These are phyloP conservation scores for Oncopeltus fasciatus DNA, from an alignment of 1,140 invertebrate genomes.

Conservation along the genomic window DNA sequence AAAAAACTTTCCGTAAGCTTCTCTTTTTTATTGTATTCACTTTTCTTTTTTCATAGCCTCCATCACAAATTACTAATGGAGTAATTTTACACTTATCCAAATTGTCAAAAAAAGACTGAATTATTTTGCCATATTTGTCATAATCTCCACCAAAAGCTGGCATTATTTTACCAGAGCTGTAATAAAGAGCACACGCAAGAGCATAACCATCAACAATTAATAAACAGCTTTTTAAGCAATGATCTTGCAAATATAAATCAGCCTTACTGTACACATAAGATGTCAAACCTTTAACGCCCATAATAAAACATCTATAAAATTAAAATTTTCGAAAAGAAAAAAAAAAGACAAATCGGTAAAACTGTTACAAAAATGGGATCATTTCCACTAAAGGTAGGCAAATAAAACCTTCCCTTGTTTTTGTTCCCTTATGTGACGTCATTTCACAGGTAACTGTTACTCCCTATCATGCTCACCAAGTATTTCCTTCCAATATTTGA, in stretches of 20 bases:
- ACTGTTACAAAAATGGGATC: no score
- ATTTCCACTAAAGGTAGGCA: no score
- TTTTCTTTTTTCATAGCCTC: slow-evolving; percentile 61
- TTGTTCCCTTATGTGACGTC: no score
- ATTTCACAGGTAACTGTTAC: no score
- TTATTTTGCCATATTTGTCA: slow-evolving; percentile 48
- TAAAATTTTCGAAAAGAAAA: neutral
- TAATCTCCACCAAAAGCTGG: slow-evolving; percentile 77
- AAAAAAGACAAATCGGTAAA: no score
- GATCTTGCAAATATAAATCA: slow-evolving; percentile 43
- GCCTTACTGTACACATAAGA: slow-evolving; percentile 58
- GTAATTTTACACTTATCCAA: slow-evolving; percentile 55
- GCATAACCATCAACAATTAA: slow-evolving; percentile 74
- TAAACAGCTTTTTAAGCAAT: slow-evolving; percentile 48
- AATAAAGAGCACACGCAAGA: slow-evolving; percentile 57
- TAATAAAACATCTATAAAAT: slow-evolving; percentile 26
- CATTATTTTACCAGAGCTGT: slow-evolving; percentile 40
- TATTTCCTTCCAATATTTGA: no score
- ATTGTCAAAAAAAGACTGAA: slow-evolving; percentile 53
- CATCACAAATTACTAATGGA: slow-evolving; percentile 71
- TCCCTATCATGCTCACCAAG: no score
- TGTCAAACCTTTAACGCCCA: slow-evolving; percentile 71
- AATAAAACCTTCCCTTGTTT: no score
- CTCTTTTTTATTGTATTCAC: slow-evolving; percentile 49
- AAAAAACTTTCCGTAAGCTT: slow-evolving; percentile 42